A percentile compares a stretch with the other conserved stretches of the same genome.
phyloP scores from a whole-genome alignment of 2,113 vertebrate species.

The Pelusios castaneus region DNA sequence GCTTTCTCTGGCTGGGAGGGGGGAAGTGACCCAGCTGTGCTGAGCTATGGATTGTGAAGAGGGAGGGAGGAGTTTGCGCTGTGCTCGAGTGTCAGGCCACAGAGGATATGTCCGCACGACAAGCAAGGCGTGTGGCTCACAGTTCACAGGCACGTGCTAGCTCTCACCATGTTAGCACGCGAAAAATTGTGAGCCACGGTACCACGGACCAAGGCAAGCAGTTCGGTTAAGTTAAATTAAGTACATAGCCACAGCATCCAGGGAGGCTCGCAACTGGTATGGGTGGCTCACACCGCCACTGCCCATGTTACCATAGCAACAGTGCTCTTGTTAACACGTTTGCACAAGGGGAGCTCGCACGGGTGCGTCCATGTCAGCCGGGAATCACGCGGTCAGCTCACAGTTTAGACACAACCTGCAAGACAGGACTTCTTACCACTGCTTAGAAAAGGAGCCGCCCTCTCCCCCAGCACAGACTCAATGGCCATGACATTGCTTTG shows the following conservation, averaged over 20 bases:
- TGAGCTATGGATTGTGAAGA: background rate
- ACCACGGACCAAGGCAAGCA: background rate
- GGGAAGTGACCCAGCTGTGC: background rate
- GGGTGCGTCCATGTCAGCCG: background rate
- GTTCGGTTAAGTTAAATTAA: background rate
- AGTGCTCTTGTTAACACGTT: background rate
- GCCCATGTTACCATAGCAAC: background rate
- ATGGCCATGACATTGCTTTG: fast-evolving
- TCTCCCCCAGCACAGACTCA: fast-evolving
- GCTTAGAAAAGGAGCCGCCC: background rate
- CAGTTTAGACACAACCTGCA: no score
- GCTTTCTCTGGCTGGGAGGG: background rate
- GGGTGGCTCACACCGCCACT: background rate
- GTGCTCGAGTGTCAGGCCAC: background rate
- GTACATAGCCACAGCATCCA: background rate
- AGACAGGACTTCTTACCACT: background rate
- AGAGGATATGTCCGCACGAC: background rate
- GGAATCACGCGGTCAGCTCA: no score
- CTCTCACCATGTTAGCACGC: background rate
- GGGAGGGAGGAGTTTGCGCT: background rate
- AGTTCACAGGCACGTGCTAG: background rate
- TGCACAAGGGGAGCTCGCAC: background rate
- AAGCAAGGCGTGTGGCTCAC: background rate
- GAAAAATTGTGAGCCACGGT: background rate
- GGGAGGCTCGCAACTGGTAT: background rate